Base-by-base conservation (phyloP, 1,140 invertebrate species). In the Rhagoletis zephyria region DNA sequence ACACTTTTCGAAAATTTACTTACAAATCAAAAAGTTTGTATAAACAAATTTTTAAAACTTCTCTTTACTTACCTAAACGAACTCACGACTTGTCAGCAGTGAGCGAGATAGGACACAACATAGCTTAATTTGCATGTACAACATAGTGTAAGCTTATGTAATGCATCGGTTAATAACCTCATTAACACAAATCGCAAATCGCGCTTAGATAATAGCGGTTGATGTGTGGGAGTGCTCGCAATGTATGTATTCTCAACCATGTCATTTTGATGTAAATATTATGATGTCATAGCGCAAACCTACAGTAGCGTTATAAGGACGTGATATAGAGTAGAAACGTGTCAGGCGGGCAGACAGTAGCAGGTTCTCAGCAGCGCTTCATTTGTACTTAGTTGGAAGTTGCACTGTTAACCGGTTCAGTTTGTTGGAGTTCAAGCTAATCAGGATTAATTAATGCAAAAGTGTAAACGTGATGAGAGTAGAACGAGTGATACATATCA, bases 371-470 rank as follows among this genome's bases (percentile, higher is more conserved):
- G 74, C 56, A 81, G 74, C n/a, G 19, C 3, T 81, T 30, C 7
- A n/a, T 63, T 63, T 7, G 61, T n/a, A 63, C 12, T 63, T 30
- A 30, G 30, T 30, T 77, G 65, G 4, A 40, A 74, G 45, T 12
- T 12, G 16, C 14, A 16, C 19, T 4, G 48, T 5, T 7, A 7
- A 42, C 19, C 48, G 74, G 42, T 14, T 81, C 74, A 81, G 16
- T 19, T 74, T 48, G 67, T 40, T 45, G 14, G 14, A 74, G 42
- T 74, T 74, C 45, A 74, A 74, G 67, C 42, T 45, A 42, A 48
- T 74, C 42, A 74, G 65, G 74, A 81, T 81, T 81, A 81, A 81
- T 81, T 81, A 81, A 81, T 81, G 74, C 74, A 81, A 59, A 56
- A 81, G 2, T 81, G 74, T 48, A 59, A 59, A 59, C 74, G 74